Conservation (phyloP, 2,113 vertebrate genomes). For the Larimichthys crocea region DNA sequence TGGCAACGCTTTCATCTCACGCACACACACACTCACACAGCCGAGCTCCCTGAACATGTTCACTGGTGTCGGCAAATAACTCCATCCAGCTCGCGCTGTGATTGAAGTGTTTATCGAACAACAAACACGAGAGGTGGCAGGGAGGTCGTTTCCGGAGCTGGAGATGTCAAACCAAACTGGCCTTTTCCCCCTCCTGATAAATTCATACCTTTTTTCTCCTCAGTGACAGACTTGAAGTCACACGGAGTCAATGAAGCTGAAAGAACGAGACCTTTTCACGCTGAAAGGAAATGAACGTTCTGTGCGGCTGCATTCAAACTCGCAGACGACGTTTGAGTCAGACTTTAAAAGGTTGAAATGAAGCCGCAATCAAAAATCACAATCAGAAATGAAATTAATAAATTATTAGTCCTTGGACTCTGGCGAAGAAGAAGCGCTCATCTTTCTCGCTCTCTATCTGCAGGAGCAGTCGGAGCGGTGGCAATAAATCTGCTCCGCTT, state of each 20-base stretch:
- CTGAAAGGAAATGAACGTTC: not conserved
- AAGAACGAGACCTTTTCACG: conserved; percentile 9
- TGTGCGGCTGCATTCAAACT: conserved; percentile 1
- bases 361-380: conserved; percentile 10
- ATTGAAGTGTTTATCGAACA: conserved; percentile 58
- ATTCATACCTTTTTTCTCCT: not conserved
- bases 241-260: conserved; percentile 7
- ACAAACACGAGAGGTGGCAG: conserved; percentile 41
- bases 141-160: conserved; percentile 5
- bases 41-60: conserved; percentile 31
- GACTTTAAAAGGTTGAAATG: conserved; percentile 12
- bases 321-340: not conserved
- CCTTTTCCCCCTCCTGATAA: not conserved
- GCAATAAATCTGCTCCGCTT: conserved; percentile 50
- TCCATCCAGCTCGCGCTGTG: conserved; percentile 10
- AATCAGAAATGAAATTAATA: conserved; percentile 29
- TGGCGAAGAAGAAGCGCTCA: conserved; percentile 2
- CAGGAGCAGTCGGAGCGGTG: conserved; percentile 33
- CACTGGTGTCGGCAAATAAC: conserved; percentile 52
- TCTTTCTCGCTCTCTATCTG: conserved; percentile 36
- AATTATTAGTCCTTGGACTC: conserved; percentile 16
- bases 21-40: not conserved
- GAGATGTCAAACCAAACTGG: not conserved
- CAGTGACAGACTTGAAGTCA: not conserved
- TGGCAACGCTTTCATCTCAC: conserved; percentile 48